Conservation (phyloP, 2,888 invertebrate genomes). For the Pycnomerus fuliginosus region DNA sequence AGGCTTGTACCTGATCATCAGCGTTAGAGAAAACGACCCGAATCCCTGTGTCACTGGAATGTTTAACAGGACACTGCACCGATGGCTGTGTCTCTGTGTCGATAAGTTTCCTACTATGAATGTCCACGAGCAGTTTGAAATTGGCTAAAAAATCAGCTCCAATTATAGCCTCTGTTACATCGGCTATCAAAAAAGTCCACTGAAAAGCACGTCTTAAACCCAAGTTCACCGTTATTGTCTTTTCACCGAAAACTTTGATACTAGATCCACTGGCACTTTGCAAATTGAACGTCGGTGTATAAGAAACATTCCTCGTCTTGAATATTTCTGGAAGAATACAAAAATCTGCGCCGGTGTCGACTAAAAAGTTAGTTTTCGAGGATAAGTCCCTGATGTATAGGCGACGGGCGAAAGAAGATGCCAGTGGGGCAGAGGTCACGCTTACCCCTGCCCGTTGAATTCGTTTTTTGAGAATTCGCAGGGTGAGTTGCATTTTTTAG, state of each 20-base stretch:
- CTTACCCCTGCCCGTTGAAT: neutral
- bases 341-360: constrained; percentile 15
- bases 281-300: constrained; percentile 1
- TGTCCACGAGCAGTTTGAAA: constrained; percentile 22
- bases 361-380: constrained; percentile 3
- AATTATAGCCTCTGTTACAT: constrained; percentile 23
- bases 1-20: no score
- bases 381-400: constrained; percentile 5
- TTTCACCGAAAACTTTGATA: constrained; percentile 6
- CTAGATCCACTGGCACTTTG: constrained; percentile 7
- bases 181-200: constrained; percentile 27
- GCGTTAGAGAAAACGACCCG: neutral
- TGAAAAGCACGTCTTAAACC: constrained; percentile 19
- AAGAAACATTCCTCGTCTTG: neutral
- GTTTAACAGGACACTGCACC: neutral
- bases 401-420: neutral
- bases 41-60: neutral
- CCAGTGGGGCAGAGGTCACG: neutral
- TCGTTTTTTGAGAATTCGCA: constrained; percentile 9
- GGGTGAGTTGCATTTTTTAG: constrained; percentile 10
- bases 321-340: constrained; percentile 7
- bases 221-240: constrained; percentile 14
- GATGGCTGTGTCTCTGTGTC: constrained; percentile 10
- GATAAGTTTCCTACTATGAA: constrained; percentile 9
- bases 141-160: constrained; percentile 26